Percentiles rank a stretch among this genome's conserved stretches.
These are phyloP conservation scores for Camponotus fellah DNA, from an alignment of 2,888 invertebrate species.

Conservation along the genomic window DNA sequence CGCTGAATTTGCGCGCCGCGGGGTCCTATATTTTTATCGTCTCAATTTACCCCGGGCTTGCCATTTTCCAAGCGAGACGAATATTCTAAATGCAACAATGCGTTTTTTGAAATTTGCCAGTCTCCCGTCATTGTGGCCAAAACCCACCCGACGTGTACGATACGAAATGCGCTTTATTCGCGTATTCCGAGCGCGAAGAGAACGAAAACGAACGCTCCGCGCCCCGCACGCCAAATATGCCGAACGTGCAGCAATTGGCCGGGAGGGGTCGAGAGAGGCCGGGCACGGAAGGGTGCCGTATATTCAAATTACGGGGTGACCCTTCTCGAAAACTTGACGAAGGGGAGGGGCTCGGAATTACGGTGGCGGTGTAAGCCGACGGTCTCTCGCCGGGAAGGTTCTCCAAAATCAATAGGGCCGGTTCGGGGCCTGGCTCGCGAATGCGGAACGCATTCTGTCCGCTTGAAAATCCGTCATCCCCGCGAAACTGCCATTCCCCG, in stretches of 20 bases:
- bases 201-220: background rate
- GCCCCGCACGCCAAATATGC: conserved; percentile 56
- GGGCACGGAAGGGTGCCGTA: conserved; percentile 62
- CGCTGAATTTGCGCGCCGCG: background rate
- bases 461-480: conserved; percentile 55
- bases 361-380: conserved; percentile 51
- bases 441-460: conserved; percentile 35
- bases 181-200: conserved; percentile 27
- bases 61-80: background rate
- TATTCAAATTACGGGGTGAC: conserved; percentile 74
- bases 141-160: background rate
- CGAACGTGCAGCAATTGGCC: conserved; percentile 63
- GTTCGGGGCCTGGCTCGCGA: conserved; percentile 43
- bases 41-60: background rate
- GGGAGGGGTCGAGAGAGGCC: conserved; percentile 17
- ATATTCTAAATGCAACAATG: background rate
- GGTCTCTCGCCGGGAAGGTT: conserved; percentile 60
- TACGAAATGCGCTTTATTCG: conserved; percentile 7
- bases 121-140: background rate
- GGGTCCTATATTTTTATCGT: background rate
- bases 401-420: conserved; percentile 74
- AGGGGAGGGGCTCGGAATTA: conserved; percentile 62
- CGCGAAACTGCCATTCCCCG: background rate
- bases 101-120: background rate
- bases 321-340: conserved; percentile 72